Base-by-base conservation (phyloP, 2,113 vertebrate species). In the Eupsittula cactorum region DNA sequence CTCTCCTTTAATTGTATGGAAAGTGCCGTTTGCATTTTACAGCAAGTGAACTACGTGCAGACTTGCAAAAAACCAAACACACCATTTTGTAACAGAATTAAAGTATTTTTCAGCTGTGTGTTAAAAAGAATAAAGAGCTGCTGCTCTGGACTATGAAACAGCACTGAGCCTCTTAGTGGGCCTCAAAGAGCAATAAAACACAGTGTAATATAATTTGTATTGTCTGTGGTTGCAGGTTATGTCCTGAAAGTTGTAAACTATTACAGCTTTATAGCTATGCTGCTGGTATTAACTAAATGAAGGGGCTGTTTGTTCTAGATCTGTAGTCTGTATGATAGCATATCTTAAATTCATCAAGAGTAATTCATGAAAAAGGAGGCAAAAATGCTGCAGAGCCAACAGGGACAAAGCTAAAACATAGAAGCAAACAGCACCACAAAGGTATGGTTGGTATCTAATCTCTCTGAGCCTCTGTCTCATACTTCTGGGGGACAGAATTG, bases 171-270 rank as follows among this genome's bases (percentile, higher is more conserved):
- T 92, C 85, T 92, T 88, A 74, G 39, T 78, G 57, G 62, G 94
- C 95, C 93, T 96, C 92, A 73, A 90, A 94, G 15, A 83, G 90
- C 92, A 71, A 79, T 96, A 91, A 97, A 97, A 84, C 69, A 94
- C 83, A 37, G 76, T 69, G 94, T 88, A 91, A 92, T 97, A 95
- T 95, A 96, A 97, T 97, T 97, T 97, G 97, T 96, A 96, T 97
- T 97, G 97, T 97, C 97, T 98, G 95, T 95, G 95, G 96, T 93
- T 98, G 94, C 94, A 97, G 97, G 97, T 97, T 97, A 93, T 88
- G 96, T 97, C 97, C 96, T 95, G 96, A 88, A 97, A 97, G 97
- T 85, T 25, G 53, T 98, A 97, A 98, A 98, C 90, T 90, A 92
- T 95, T 96, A 88, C 90, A 86, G 93, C 85, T 97, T 98, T 97